These are phyloP conservation scores for Podiceps cristatus DNA, from an alignment of 2,113 vertebrate species.

Conservation along the genomic window DNA sequence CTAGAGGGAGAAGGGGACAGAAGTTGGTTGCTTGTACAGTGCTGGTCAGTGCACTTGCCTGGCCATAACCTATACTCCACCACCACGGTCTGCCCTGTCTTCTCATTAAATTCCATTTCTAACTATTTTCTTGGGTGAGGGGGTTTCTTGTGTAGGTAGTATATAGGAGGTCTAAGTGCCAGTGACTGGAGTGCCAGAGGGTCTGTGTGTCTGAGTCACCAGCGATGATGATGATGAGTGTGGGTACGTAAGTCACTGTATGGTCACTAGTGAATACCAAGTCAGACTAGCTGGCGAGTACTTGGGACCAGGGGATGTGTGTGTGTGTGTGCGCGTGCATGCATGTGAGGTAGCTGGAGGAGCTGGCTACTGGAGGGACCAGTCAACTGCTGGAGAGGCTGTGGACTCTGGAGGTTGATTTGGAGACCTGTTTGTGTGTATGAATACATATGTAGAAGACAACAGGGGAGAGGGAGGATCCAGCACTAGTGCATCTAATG, in stretches of 20 bases:
- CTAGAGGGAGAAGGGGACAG: not conserved
- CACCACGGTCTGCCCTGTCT: not conserved
- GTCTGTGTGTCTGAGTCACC: not conserved
- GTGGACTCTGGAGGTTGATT: not conserved
- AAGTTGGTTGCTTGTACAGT: not conserved
- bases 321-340: fast-evolving
- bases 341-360: not conserved
- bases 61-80: fast-evolving
- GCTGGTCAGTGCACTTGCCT: not conserved
- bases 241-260: not conserved
- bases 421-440: not conserved
- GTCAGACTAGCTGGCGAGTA: not conserved
- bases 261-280: fast-evolving
- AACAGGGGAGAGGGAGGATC: fast-evolving
- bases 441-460: not conserved
- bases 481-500: not conserved
- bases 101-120: not conserved
- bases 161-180: not conserved
- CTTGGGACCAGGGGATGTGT: not conserved
- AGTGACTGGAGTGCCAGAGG: not conserved
- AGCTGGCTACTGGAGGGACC: not conserved
- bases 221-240: not conserved
- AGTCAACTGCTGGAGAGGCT: not conserved
- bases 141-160: not conserved
- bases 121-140: not conserved